Evolutionary conservation across 2,113 vertebrate species (phyloP), one percentile per base, ranked within the genome.

Genomic region (Thryonomys swinderianus): DNA sequence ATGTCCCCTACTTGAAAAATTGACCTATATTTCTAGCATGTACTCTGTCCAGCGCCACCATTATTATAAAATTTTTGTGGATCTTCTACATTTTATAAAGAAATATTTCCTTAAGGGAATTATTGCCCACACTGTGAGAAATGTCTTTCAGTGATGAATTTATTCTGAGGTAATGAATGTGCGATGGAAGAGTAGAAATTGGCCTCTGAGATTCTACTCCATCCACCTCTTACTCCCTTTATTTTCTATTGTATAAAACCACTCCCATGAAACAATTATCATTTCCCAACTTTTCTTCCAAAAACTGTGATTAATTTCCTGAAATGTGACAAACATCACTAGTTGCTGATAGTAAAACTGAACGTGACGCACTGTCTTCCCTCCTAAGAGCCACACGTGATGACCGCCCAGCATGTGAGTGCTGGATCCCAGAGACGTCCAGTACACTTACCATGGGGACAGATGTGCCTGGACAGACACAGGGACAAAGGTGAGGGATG

Each of bases 61-160:
- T 23, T 80, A 79, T 88, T 66, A 86, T 85, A 79, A 97, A 96
- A 84, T 3, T 64, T 95, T 73, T 40, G 53, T 45, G 3, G 25
- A 79, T 81, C 55, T 88, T 81, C 16, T 55, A 85, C 0, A 6
- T 23, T 98, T 97, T 88, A 61, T 48, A 83, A 91, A 94, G 69
- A 91, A 93, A 23, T 89, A 34, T 88, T 90, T 97, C 53, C 1
- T 95, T 86, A 82, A 45, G 7, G 34, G 8, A 62, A 71, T 89
- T 96, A 94, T 88, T 91, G 64, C 25, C 95, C 53, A 95, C 69
- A 25, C 12, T 61, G 97, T 93, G 88, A 96, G 89, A 95, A 92
- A 81, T 82, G 2, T 2, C 71, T 95, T 96, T 95, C 87, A 61
- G 25, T 57, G 18, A 82, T 84, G 88, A 95, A 71, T 3, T 93